Conservation (phyloP, 2,888 invertebrate genomes). For the Rhagium mordax region DNA sequence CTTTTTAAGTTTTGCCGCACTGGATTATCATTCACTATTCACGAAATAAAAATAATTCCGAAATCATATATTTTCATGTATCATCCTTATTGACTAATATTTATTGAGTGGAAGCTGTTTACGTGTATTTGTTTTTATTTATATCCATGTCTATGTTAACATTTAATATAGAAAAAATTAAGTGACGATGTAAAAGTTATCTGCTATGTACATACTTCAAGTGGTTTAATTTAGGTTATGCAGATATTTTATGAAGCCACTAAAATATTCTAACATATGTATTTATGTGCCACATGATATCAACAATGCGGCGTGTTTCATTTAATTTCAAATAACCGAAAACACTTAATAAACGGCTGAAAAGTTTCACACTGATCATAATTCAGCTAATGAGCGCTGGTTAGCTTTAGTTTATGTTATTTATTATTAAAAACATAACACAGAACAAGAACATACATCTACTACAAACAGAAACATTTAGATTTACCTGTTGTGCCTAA, state of each 20-base stretch:
- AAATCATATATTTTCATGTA: no score
- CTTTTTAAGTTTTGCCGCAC: no score
- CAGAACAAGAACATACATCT: slow-evolving; percentile 26
- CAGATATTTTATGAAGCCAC: not conserved
- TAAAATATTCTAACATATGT: not conserved
- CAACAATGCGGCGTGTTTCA: not conserved
- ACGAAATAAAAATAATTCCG: no score
- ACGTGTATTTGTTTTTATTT: not conserved
- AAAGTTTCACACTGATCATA: not conserved
- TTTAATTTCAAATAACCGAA: not conserved
- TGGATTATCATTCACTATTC: no score
- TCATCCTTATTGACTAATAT: no score
- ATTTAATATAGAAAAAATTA: not conserved
- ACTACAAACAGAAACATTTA: slow-evolving; percentile 31
- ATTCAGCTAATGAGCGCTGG: not conserved
- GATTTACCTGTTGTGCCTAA: slow-evolving; percentile 24
- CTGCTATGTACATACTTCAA: not conserved
- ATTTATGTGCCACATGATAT: not conserved
- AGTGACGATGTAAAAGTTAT: not conserved
- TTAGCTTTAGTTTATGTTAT: not conserved
- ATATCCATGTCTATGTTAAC: not conserved
- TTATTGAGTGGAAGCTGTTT: not conserved
- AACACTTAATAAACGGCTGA: not conserved
- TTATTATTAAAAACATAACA: not conserved
- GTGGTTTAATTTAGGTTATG: slow-evolving; percentile 2